These are phyloP conservation scores for Ochropleura leucogaster DNA, from an alignment of 2,888 invertebrate species.

Conservation along the genomic window DNA sequence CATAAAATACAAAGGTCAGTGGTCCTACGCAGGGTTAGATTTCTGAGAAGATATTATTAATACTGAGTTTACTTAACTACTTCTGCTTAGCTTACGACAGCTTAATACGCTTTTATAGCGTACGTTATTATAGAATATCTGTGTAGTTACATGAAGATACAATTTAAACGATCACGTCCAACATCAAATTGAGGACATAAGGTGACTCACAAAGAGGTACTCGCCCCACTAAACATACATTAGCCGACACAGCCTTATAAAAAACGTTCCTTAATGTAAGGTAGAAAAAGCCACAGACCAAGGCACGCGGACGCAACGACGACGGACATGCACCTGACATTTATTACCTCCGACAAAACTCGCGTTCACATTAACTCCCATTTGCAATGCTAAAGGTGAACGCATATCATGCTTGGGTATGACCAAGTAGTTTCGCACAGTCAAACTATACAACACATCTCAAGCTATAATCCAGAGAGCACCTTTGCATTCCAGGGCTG, in stretches of 20 bases:
- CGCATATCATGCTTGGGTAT: slow-evolving; percentile 30
- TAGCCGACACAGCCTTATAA: slow-evolving; percentile 36
- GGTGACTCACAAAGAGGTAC: slow-evolving; percentile 24
- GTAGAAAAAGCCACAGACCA: slow-evolving; percentile 53
- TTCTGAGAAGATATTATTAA: background rate
- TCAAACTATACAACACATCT: background rate
- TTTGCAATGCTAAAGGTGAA: slow-evolving; percentile 65
- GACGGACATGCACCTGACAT: slow-evolving; percentile 74
- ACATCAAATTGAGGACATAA: slow-evolving; percentile 14
- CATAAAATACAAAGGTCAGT: background rate
- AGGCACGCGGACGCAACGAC: slow-evolving; percentile 58
- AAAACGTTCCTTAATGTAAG: slow-evolving; percentile 49
- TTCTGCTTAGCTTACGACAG: background rate
- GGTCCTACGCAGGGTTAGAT: background rate
- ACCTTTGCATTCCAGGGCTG: background rate
- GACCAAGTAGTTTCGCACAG: background rate
- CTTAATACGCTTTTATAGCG: background rate
- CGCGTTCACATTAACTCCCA: slow-evolving; percentile 72
- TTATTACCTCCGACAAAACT: slow-evolving; percentile 76
- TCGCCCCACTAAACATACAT: slow-evolving; percentile 35
- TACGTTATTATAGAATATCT: background rate
- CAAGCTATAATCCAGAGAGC: background rate
- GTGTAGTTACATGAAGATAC: background rate
- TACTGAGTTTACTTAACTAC: background rate
- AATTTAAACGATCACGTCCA: slow-evolving; percentile 1